Conservation (phyloP, 2,113 vertebrate species). For the Neopipo cinnamomea region DNA sequence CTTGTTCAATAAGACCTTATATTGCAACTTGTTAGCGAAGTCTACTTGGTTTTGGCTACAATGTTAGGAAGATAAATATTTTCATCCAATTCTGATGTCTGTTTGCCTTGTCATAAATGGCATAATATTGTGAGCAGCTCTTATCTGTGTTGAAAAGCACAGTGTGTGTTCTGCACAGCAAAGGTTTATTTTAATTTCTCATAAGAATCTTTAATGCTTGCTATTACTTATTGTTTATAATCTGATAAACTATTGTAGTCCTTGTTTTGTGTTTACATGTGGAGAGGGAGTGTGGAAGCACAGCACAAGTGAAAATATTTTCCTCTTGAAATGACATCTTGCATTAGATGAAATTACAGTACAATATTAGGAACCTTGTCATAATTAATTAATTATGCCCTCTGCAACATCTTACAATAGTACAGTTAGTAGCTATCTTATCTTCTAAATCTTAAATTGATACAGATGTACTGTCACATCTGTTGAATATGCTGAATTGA, state of each 20-base stretch:
- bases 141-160: neutral
- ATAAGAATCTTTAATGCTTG: neutral
- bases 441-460: neutral
- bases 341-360: neutral
- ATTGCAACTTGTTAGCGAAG: neutral
- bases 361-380: neutral
- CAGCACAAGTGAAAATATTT: neutral
- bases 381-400: neutral
- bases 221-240: neutral
- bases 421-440: neutral
- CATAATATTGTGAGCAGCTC: neutral
- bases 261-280: neutral
- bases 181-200: neutral
- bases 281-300: neutral
- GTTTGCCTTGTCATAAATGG: neutral
- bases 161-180: neutral
- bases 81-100: neutral
- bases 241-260: neutral
- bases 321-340: neutral
- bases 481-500: neutral
- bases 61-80: neutral
- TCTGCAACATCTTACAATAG: neutral
- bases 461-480: neutral
- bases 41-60: neutral
- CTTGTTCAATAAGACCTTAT: neutral